Evolutionary conservation across 2,113 vertebrate genomes (phyloP).

Genomic region (Desmodus rotundus): DNA sequence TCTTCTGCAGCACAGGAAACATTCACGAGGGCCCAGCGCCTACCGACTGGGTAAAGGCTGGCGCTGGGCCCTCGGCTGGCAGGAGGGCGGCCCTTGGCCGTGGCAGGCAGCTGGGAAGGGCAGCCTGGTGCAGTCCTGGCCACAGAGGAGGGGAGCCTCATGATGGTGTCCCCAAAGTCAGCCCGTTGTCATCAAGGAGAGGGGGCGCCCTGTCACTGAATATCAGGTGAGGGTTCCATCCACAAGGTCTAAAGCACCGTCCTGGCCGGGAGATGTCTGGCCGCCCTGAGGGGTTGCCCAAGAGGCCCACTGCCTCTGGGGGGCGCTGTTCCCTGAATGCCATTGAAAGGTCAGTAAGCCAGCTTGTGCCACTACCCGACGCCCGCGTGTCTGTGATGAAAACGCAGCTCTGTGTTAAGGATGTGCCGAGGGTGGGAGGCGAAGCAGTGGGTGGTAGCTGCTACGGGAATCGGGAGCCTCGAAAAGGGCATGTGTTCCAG

Average conservation of each 20-base stretch:
- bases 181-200: fast-evolving
- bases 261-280: background rate
- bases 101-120: background rate
- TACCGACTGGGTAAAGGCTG: background rate
- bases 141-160: background rate
- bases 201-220: fast-evolving
- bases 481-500: background rate
- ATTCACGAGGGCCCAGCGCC: slow-evolving; percentile 28
- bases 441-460: background rate
- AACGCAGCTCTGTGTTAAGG: background rate
- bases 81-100: background rate
- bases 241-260: background rate
- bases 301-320: background rate
- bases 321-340: too few species aligned
- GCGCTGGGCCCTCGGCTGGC: background rate
- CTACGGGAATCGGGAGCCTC: background rate
- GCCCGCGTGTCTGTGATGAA: background rate
- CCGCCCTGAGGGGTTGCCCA: background rate
- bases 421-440: fast-evolving
- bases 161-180: background rate
- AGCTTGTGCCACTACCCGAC: fast-evolving
- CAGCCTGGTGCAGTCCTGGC: background rate
- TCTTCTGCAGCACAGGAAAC: slow-evolving; percentile 12
- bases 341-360: background rate
- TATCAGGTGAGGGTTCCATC: background rate